Base-by-base conservation (phyloP, 2,797 vertebrate genomes). In the Lutjanus campechanus region DNA sequence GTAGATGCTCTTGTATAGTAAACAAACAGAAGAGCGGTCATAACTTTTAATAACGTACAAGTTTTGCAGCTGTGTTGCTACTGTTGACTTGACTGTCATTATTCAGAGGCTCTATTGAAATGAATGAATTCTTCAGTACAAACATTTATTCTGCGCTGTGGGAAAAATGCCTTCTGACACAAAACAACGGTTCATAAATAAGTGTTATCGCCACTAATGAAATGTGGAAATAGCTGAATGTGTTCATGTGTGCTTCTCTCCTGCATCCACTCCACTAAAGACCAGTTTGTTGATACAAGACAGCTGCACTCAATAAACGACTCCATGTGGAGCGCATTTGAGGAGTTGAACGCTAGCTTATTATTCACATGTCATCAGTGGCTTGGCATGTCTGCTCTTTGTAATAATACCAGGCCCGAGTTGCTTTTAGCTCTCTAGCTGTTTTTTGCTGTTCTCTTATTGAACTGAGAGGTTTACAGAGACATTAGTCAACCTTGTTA, bases 311-410 rank as follows among this genome's bases (percentile, higher is more conserved):
- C 79, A 88, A 91, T 93, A 93, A 94, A 88, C 47, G 85, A 55
- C 88, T 91, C 83, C 90, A 91, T 92, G 92, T 91, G 91, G 88
- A 71, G 82, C 77, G 20, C 76, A 87, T 89, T 89, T 85, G 71
- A 89, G 75, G 74, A 79, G 66, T 79, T 77, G 77, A 76, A 72
- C 69, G 78, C 86, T 75, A 85, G 88, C 85, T 85, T 89, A 89
- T 94, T 93, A 92, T 92, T 92, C 88, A 88, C 85, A 93, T 93
- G 90, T 93, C 94, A 93, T 92, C 91, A 89, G 88, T 88, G 93
- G 83, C 87, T 92, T 90, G 92, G 91, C 90, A 89, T 89, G 83
- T 87, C 84, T 77, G 88, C 70, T 67, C 81, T 69, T 74, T 62
- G 59, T 79, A 88, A 86, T 88, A 84, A 88, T 85, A 81, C 81